phyloP scores from a whole-genome alignment of 1,140 invertebrate species.

The Anoplolepis gracilipes region DNA sequence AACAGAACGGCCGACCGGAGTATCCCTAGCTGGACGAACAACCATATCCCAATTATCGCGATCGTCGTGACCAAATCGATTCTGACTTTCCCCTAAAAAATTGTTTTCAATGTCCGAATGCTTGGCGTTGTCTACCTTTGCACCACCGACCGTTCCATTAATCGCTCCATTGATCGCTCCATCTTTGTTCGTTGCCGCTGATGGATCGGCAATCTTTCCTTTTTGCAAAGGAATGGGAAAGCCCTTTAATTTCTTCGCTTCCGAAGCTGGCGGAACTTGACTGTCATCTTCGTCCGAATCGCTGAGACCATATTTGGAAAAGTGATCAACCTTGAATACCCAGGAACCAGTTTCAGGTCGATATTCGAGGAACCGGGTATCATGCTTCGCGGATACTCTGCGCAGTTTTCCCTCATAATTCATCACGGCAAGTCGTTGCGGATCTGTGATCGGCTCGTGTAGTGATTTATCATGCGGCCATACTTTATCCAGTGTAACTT shows the following conservation, averaged over 20 bases:
- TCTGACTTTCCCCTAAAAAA: not conserved
- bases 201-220: not conserved
- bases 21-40: not conserved
- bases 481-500: conserved; percentile 97
- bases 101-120: not conserved
- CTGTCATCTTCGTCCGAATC: conserved; percentile 96
- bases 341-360: conserved; percentile 97
- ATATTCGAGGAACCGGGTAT: conserved; percentile 97
- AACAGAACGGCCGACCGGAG: not conserved
- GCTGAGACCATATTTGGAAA: conserved; percentile 97
- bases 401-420: conserved; percentile 96
- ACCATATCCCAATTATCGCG: conserved; percentile 1
- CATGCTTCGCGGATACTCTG: conserved; percentile 93
- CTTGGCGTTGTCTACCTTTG: conserved; percentile 16
- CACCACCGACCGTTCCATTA: not conserved
- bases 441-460: conserved; percentile 93
- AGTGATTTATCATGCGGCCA: conserved; percentile 97
- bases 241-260: conserved; percentile 80
- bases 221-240: conserved; percentile 13
- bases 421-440: conserved; percentile 91
- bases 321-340: conserved; percentile 98
- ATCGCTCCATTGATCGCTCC: not conserved
- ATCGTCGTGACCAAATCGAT: not conserved
- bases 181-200: conserved; percentile 19
- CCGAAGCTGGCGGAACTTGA: conserved; percentile 74